A percentile compares a stretch with the other conserved stretches of the same genome.
phyloP scores from a whole-genome alignment of 2,113 vertebrate species.

The Eonycteris spelaea region DNA sequence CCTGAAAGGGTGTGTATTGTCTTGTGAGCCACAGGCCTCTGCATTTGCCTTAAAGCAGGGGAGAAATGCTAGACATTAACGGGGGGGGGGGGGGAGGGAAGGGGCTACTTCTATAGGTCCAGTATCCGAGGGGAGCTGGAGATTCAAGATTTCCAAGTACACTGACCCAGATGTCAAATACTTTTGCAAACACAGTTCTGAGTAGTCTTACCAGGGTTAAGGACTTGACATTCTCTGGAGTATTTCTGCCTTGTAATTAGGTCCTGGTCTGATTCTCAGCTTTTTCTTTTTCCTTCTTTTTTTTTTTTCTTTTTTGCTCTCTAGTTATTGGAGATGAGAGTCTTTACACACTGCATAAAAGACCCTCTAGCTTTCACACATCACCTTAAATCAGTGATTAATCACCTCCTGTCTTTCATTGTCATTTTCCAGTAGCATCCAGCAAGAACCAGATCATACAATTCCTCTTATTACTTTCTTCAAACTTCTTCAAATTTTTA shows the following conservation, averaged over 20 bases:
- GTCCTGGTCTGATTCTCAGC: background rate
- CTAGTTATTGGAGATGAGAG: background rate
- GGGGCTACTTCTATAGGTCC: background rate
- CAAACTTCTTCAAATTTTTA: background rate
- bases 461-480: background rate
- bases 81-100: no score
- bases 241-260: background rate
- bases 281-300: no score
- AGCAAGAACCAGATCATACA: background rate
- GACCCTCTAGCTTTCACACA: background rate
- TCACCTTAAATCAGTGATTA: background rate
- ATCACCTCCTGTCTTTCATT: background rate
- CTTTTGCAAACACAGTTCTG: background rate
- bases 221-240: background rate
- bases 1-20: background rate
- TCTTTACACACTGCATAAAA: background rate
- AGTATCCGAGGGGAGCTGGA: background rate
- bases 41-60: background rate
- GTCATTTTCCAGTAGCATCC: background rate
- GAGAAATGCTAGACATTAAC: background rate
- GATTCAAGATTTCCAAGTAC: background rate
- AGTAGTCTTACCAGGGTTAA: background rate
- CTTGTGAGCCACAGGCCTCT: background rate
- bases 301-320: background rate
- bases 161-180: background rate